Base-by-base conservation (phyloP, 2,113 vertebrate genomes). In the Manacus vitellinus region DNA sequence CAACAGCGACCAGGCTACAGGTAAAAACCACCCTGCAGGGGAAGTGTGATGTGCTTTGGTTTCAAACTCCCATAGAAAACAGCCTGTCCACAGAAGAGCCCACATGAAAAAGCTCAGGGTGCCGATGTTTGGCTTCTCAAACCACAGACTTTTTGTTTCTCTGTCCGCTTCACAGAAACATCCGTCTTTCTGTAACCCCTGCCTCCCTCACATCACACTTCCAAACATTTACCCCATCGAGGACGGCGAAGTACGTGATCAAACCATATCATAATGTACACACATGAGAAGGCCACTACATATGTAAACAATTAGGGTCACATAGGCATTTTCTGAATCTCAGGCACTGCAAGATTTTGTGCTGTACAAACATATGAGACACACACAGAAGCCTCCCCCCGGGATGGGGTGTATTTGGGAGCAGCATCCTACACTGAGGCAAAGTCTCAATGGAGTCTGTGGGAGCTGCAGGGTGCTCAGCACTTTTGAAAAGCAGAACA, bases 401-500 rank as follows among this genome's bases (percentile, higher is more conserved):
- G 0, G 68, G 56, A 47, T n/a, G 54, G 61, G 52, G 28, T 43
- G 70, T 16, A 2, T 56, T 76, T 92, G 72, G 65, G 91, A 96
- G 80, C 61, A 76, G 61, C 91, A 88, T 87, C 94, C 94, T 84
- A 95, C 86, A 93, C 73, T 19, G 0, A 88, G 43, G 23, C 20
- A 4, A 87, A 89, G 49, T 11, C 95, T 93, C 94, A 92, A 78
- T 92, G 89, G 85, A 96, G 88, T 2, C 86, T 58, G 86, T 43
- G 8, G 86, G 76, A 96, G 94, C 83, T 75, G 88, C 54, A 90
- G 88, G 85, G 91, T 95, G 89, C 89, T 95, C 96, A 97, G 94
- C 93, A 95, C 81, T 94, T 95, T 95, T 87, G 39, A 89, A 61
- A 95, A 95, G 67, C 92, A 89, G 88, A 95, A 61, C 86, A 15